Base-by-base conservation (phyloP, 1,140 invertebrate genomes). In the Halesus radiatus region DNA sequence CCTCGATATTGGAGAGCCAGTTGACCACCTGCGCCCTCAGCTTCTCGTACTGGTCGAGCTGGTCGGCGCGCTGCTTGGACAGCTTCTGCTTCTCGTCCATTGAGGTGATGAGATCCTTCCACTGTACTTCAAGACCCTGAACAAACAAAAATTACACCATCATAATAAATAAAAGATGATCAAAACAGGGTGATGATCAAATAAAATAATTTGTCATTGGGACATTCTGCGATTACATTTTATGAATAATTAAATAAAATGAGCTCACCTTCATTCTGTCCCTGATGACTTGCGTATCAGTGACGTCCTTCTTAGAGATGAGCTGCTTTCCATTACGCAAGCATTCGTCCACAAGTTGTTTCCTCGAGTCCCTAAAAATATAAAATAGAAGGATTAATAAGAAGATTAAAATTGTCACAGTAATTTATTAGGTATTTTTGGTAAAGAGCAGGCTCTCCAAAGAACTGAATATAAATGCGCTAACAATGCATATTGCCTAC, bases 231-330 rank as follows among this genome's bases (percentile, higher is more conserved):
- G 32, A 37, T 37, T 37, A 37, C 3, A 37, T 37, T 37, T 37
- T n/a, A 54, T 54, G 53, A 3, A 54, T 20, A 29, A 29, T 29
- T 3, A n/a, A 56, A 20, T 18, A 18, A 22, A 56, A 20, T 56
- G 20, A 60, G 20, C 20, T 84, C 86, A 92, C 91, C 88, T 97
- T 97, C 83, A 97, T 94, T 80, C 94, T 94, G 85, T 98, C 97
- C 62, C 96, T 93, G n/a, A 98, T 91, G 3, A 92, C 91, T 22
- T 93, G 93, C 0, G 95, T 95, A 84, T 98, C 97, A 0, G 96
- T 97, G 3, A 97, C 94, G 86, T 98, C 96, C 78, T 96, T 96
- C 88, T 97, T 96, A 6, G 93, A 89, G n/a, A 98, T 92, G 13
- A 98, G 90, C 78, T 93, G 93, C 86, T 95, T 97, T 29, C 97